A percentile compares a stretch with the other conserved stretches of the same genome.
Conservation (phyloP, 2,888 invertebrate genomes). For the Calameuta idolon region DNA sequence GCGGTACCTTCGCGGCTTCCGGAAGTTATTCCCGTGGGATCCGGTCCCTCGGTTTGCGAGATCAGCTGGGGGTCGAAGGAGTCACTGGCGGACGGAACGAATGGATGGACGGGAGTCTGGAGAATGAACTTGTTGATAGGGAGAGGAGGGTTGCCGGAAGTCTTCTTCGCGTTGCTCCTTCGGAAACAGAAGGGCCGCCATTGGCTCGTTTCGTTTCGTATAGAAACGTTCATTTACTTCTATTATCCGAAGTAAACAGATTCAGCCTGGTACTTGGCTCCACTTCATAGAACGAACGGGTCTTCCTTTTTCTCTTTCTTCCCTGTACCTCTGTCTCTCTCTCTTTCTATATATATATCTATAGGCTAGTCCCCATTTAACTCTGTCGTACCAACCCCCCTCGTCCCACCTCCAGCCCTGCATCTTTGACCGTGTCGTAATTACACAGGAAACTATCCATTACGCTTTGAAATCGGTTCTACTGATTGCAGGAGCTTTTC, state of each 20-base stretch:
- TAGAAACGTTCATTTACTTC: conserved; percentile 58
- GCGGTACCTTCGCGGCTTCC: conserved; percentile 15
- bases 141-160: background rate
- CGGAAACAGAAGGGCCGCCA: conserved; percentile 33
- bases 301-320: conserved; percentile 29
- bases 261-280: conserved; percentile 46
- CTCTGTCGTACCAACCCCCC: conserved; percentile 14
- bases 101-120: too few relatives aligned
- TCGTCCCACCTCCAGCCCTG: conserved; percentile 1
- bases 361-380: background rate
- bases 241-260: conserved; percentile 61
- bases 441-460: conserved; percentile 42
- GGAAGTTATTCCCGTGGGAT: too few relatives aligned
- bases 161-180: background rate
- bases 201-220: conserved; percentile 52
- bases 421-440: conserved; percentile 32
- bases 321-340: conserved; percentile 9
- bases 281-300: conserved; percentile 43
- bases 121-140: background rate
- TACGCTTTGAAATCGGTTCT: conserved; percentile 29
- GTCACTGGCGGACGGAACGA: too few relatives aligned
- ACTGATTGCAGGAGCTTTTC: too few relatives aligned
- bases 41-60: too few relatives aligned
- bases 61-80: too few relatives aligned
- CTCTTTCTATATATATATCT: background rate